Evolutionary conservation across 2,888 invertebrate genomes (phyloP), one percentile per base, ranked within the genome.

Genomic region (Saturnia japonica): DNA sequence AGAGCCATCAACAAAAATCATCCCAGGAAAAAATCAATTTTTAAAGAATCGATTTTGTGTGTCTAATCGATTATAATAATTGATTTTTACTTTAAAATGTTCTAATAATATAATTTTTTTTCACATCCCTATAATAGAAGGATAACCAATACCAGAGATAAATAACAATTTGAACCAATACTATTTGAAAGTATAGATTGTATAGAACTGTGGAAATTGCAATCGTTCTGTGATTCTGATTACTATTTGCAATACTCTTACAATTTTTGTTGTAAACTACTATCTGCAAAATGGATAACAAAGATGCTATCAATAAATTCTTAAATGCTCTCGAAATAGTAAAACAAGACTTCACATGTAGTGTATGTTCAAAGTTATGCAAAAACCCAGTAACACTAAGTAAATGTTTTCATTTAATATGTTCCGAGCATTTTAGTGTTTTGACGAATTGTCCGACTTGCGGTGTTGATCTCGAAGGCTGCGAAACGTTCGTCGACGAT

Each of bases 371-470:
- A 0, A 78, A 93, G 80, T 73, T 92, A 16, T 91, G 89, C 71
- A 85, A 85, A 72, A 82, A 93, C 68, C 92, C 93, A 0, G 86
- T 91, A 6, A 89, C 88, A 11, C 74, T 94, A n/a, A 90, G 88
- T 70, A 84, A 86, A 77, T 94, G 94, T 78, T 93, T 89, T 72
- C 94, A 94, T 73, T 75, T 90, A 0, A 85, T 94, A 73, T 94
- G 94, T 74, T 80, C 82, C 0, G 83, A 84, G 68, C 94, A 94
- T 80, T 89, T 89, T 51, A 74, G 77, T 14, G 76, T 70, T 22
- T 75, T 91, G 66, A 81, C 84, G 67, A 74, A 76, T 0, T 93
- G 93, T 73, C 92, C 93, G 0, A 84, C 78, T 1, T 94, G 93
- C 69, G 77, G 84, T 57, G 80, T 79, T 34, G 80, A 84, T 6